A percentile compares a stretch with the other conserved stretches of the same genome.
Evolutionary conservation across 2,888 invertebrate species (phyloP).

Genomic region (Chymomyza amoena): DNA sequence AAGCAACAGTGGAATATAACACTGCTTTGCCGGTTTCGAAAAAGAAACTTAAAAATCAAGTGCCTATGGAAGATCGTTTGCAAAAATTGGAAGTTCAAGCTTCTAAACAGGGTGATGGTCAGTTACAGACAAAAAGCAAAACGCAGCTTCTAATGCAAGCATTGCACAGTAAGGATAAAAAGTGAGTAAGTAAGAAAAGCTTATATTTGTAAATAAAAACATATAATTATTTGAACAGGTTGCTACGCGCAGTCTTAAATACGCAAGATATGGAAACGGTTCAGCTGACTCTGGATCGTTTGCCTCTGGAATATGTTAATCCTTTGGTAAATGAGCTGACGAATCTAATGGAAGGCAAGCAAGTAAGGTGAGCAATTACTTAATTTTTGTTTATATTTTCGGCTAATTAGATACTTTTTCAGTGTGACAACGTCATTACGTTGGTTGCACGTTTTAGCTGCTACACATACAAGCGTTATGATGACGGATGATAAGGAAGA

Average conservation of each 20-base stretch:
- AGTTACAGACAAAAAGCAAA: constrained; percentile 85
- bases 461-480: constrained; percentile 77
- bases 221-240: constrained; percentile 75
- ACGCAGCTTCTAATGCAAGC: constrained; percentile 91
- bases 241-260: constrained; percentile 86
- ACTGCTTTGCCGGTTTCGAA: constrained; percentile 61
- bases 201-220: background rate
- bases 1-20: constrained; percentile 71
- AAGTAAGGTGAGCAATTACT: constrained; percentile 81
- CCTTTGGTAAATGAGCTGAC: constrained; percentile 87
- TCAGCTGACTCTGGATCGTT: constrained; percentile 84
- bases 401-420: constrained; percentile 4
- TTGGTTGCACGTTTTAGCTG: constrained; percentile 74
- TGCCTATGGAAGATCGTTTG: constrained; percentile 89
- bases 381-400: background rate
- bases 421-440: constrained; percentile 74
- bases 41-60: constrained; percentile 71
- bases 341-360: constrained; percentile 83
- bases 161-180: constrained; percentile 89
- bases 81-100: constrained; percentile 86
- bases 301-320: constrained; percentile 88
- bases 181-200: constrained; percentile 73
- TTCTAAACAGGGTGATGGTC: constrained; percentile 61
- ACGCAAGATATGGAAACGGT: constrained; percentile 85
- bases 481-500: constrained; percentile 77